Evolutionary conservation across 2,888 invertebrate species (phyloP).

Genomic region (Phragmatobia fuliginosa): DNA sequence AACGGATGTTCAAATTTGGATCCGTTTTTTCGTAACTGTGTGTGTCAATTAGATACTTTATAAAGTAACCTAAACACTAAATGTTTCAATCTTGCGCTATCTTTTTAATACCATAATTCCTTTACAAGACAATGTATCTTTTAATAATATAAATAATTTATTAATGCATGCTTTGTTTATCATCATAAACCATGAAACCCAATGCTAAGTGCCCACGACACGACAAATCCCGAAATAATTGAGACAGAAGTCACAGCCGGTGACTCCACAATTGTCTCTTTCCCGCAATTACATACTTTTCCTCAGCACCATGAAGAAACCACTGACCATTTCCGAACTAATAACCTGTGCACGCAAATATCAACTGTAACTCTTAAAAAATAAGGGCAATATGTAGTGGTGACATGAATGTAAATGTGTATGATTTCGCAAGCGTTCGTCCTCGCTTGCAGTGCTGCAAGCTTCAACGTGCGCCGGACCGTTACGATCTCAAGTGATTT

Average conservation of each 20-base stretch:
- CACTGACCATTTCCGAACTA: slow-evolving; percentile 21
- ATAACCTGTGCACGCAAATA: slow-evolving; percentile 12
- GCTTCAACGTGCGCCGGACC: slow-evolving; percentile 47
- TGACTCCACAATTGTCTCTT: slow-evolving; percentile 43
- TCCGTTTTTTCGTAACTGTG: background rate
- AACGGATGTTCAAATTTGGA: too few species aligned
- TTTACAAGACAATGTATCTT: slow-evolving; percentile 8
- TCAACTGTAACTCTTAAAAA: background rate
- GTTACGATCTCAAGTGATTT: slow-evolving; percentile 53
- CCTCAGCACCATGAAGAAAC: slow-evolving; percentile 32
- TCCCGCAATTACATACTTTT: slow-evolving; percentile 40
- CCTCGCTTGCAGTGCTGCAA: slow-evolving; percentile 56
- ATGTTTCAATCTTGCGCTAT: background rate
- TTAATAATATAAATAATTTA: background rate
- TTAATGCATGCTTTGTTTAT: slow-evolving; percentile 10
- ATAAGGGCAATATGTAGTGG: slow-evolving; percentile 17
- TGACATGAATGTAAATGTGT: slow-evolving; percentile 48
- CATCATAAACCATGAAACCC: slow-evolving; percentile 23
- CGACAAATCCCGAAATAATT: slow-evolving; percentile 30
- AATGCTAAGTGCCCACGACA: slow-evolving; percentile 15
- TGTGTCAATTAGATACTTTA: background rate
- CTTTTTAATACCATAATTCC: background rate
- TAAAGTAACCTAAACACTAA: background rate
- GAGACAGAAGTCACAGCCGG: slow-evolving; percentile 34
- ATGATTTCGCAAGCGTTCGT: slow-evolving; percentile 53